Base-by-base conservation (phyloP, 2,113 vertebrate genomes). In the Dicentrarchus labrax region DNA sequence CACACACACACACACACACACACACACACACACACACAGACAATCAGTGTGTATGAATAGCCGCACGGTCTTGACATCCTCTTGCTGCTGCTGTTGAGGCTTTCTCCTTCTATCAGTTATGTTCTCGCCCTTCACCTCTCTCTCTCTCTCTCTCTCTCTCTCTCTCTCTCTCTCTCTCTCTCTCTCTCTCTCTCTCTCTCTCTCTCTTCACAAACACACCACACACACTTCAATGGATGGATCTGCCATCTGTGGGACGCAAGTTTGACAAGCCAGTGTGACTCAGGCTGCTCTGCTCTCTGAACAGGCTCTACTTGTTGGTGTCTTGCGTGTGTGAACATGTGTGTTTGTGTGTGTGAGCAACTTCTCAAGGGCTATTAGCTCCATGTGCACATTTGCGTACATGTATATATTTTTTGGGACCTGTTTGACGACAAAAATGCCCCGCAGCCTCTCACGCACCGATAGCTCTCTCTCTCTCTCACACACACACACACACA, bases 231-330 rank as follows among this genome's bases (percentile, higher is more conserved):
- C 51, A 7, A 8, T 57, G 39, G 30, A 78, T 30, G 48, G 70
- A 65, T 77, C 45, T 78, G 48, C 77, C 85, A 80, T 91, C 71
- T 82, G 85, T 69, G 60, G 75, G 71, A 85, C 22, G 22, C 59
- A 57, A 77, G 78, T 90, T 88, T 86, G 88, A 89, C 89, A 81
- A 65, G 67, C 75, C 1, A 43, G 78, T 90, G 91, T 94, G 91
- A 93, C 78, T 94, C 92, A 89, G 22, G 47, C 56, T 22, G 59
- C 66, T 78, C 68, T 16, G 65, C 80, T 79, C 5, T 60, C 86
- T 65, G 69, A 95, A 95, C 94, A 91, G 91, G 92, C 86, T 95
- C 70, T 80, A 92, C 92, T 93, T 88, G 93, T 93, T 93, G 84
- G 50, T 6, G 36, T 53, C 72, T 36, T 65, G 56, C 38, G 3